Evolutionary conservation across 1,140 invertebrate genomes (phyloP), one percentile per base, ranked within the genome.

Genomic region (Mycetomoellerius zeteki): DNA sequence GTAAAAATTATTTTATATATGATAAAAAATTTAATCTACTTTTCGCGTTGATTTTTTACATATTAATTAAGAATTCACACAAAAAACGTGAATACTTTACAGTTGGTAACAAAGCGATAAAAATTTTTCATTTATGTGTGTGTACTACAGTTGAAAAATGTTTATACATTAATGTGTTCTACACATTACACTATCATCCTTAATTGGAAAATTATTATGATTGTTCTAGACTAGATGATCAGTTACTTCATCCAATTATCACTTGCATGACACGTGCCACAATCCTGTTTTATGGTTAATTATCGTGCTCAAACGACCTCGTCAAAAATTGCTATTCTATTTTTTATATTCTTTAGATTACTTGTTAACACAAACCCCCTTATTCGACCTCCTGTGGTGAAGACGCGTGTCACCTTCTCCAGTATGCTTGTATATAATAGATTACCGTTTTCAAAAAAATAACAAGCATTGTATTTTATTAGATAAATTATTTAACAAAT

Each of bases 301-400:
- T 85, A 90, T 87, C 60, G 86, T 81, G 88, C 76, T 86, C 69
- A 81, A 89, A 89, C 43, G 80, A 60, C 77, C 72, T 54, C 10
- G 54, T 43, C 43, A 43, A 64, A 73, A 82, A 64, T 86, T 82
- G 56, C 72, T 86, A 88, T 89, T 86, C 89, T 71, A 81, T 88
- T 91, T 87, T 89, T 91, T 88, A 89, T 86, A 90, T 88, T 90
- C 65, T 91, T 94, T 94, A 94, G 89, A 90, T 91, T 93, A 93
- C 92, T 94, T 94, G 92, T 92, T 94, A 94, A 92, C 90, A 92
- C 90, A 87, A 91, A 92, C 88, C 88, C 60, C 81, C 78, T 85
- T 84, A 91, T 86, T 50, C 69, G 89, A 92, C 94, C 94, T 92
- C 94, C 94, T 90, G 93, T 60, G 86, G 94, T 67, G 93, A 81